Evolutionary conservation across 2,113 vertebrate species (phyloP).

Genomic region (Drymodes brunneopygia): DNA sequence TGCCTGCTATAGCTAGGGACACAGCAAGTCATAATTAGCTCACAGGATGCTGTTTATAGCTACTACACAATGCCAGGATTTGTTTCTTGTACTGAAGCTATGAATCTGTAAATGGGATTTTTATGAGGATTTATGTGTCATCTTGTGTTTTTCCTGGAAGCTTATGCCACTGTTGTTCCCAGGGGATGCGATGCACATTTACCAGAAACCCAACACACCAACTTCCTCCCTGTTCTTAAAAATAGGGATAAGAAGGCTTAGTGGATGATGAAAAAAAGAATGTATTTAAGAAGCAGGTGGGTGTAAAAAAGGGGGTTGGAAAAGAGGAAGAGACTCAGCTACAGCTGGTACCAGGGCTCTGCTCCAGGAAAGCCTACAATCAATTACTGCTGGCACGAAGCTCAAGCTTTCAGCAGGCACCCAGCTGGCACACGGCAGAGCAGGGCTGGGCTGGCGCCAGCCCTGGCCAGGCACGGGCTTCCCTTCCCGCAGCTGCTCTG

Average conservation of each 20-base stretch:
- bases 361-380: constrained; percentile 54
- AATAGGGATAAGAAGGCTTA: constrained; percentile 34
- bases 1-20: constrained; percentile 3
- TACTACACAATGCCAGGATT: constrained; percentile 48
- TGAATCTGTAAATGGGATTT: constrained; percentile 63
- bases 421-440: constrained; percentile 39
- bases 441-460: constrained; percentile 20
- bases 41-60: constrained; percentile 54
- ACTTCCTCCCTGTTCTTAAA: constrained; percentile 34
- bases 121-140: constrained; percentile 60
- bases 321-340: constrained; percentile 42
- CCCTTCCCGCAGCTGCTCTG: constrained; percentile 26
- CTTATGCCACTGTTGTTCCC: constrained; percentile 25
- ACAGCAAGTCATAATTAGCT: constrained; percentile 55
- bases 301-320: neutral
- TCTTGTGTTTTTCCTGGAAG: constrained; percentile 61
- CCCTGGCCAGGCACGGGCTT: neutral
- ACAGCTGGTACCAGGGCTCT: constrained; percentile 45
- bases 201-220: neutral
- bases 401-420: constrained; percentile 10
- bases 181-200: neutral
- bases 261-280: constrained; percentile 11
- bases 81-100: constrained; percentile 51
- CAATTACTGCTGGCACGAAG: constrained; percentile 22
- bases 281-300: constrained; percentile 61